Base-by-base conservation (phyloP, 92 coral and sea anemone species). In the Porites lobata region DNA sequence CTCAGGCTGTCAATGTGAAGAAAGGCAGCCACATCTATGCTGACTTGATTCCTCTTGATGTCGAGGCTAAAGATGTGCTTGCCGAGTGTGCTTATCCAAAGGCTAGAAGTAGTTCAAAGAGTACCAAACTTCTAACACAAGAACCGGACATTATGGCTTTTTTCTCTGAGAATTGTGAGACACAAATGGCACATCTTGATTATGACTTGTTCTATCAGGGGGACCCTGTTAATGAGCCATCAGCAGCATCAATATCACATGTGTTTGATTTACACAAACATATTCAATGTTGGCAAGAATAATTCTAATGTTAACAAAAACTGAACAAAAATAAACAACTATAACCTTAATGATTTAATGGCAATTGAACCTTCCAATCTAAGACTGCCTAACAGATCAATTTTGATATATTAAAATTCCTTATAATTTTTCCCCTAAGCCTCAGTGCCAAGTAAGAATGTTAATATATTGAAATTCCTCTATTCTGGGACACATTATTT, bases 101-200 rank as follows among this genome's bases (percentile, higher is more conserved):
- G 85, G 93, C 78, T 56, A 80, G 85, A 66, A 89, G 89, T 61
- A 80, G 77, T 22, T 87, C 75, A 70, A 89, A 87, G 76, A 76
- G 92, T 17, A 76, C 75, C 26, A 94, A 83, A 80, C 67, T 69
- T 75, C 87, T 81, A 24, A 81, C 89, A 50, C 84, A 84, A 77
- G 98, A 95, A 83, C 99, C 98, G 7, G 95, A 96, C 72, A 94
- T 98, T 1, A 96, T 98, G 99, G 93, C 87, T 38, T 94, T 96
- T 81, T 92, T 90, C 82, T 87, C 96, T 19, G 98, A 95, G 53
- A 93, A 91, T 69, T 94, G 94, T 85, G 98, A 95, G 88, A 94
- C 88, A 64, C 95, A 93, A 89, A 91, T 72, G 61, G 93, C 96
- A 88, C 91, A 91, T 66, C 96, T 86, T 90, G 94, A 83, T 69